Evolutionary conservation across 2,888 invertebrate species (phyloP), one percentile per base, ranked within the genome.

Genomic region (Homarus gammarus): DNA sequence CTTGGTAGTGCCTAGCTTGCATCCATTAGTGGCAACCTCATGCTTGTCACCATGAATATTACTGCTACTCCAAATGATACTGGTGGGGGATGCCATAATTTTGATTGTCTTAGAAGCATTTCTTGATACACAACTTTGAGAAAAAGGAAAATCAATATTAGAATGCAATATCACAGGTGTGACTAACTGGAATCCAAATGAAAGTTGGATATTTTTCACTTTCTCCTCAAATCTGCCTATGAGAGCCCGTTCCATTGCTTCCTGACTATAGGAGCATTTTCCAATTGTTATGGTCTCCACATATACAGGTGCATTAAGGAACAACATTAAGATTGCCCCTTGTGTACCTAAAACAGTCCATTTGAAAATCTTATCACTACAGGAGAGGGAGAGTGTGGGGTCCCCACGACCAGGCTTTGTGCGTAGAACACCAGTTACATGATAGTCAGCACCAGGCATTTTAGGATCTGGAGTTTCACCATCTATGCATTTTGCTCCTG

Each of bases 351-450:
- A 93, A 90, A 97, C 94, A 93, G 96, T 96, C 99, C 99, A 99
- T 93, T 96, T 96, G 2, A 98, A 96, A 22, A 99, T 94, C 95
- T 99, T 99, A 94, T 99, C 99, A 94, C 98, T 98, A 94, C 99
- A 99, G 0, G 98, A 98, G 93, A 98, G 96, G 15, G 98, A 98
- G 70, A 97, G 93, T 0, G 99, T 98, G 78, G 96, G 96, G 93
- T 97, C 96, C 0, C 99, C 99, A 93, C 98, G 95, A 0, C 98
- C 98, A 44, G 98, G 98, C 94, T 99, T 99, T 0, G 96, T 98
- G 87, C 98, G 95, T 15, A 97, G 95, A 92, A 93, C 95, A 44
- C 97, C 96, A 22, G 96, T 93, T 75, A 95, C 93, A 93, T 98
- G 97, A 93, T 96, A 96, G 92, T 95, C 94, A 81, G 93, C 93